Percentiles rank a stretch among this genome's conserved stretches.
Evolutionary conservation across 2,888 invertebrate genomes (phyloP).

Genomic region (Leucophenga maculata): DNA sequence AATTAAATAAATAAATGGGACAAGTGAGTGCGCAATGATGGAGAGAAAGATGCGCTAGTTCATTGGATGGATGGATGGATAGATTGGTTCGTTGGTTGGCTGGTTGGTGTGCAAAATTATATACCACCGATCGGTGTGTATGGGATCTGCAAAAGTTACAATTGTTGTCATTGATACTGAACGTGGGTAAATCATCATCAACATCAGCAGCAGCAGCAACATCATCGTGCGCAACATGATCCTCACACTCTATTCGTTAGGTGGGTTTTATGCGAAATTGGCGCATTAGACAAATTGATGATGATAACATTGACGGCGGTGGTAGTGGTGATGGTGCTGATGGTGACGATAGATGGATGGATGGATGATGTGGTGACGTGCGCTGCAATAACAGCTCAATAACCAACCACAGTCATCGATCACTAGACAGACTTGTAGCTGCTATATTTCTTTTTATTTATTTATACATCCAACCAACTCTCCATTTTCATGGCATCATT

Average conservation of each 20-base stretch:
- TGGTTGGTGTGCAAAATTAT: constrained; percentile 7
- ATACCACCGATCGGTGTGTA: background rate
- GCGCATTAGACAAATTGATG: constrained; percentile 66
- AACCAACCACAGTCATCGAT: too few relatives aligned
- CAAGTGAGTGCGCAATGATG: constrained; percentile 50
- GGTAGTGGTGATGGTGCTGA: too few relatives aligned
- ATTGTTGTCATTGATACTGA: constrained; percentile 61
- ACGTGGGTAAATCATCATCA: constrained; percentile 48
- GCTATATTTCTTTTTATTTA: too few relatives aligned
- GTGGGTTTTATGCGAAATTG: constrained; percentile 49
- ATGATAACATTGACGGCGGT: background rate
- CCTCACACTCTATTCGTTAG: background rate
- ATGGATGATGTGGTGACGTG: too few relatives aligned
- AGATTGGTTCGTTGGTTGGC: background rate
- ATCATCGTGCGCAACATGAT: background rate
- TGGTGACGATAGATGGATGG: too few relatives aligned
- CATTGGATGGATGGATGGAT: background rate
- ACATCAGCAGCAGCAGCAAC: constrained; percentile 24
- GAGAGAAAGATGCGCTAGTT: constrained; percentile 5
- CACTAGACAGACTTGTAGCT: too few relatives aligned
- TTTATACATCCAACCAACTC: background rate
- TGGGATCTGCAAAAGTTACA: constrained; percentile 28
- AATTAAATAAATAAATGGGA: constrained; percentile 66
- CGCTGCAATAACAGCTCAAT: too few relatives aligned
- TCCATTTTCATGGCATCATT: background rate